These are phyloP conservation scores for Drosophila malerkotliana DNA, from an alignment of 1,140 invertebrate genomes.

Conservation along the genomic window DNA sequence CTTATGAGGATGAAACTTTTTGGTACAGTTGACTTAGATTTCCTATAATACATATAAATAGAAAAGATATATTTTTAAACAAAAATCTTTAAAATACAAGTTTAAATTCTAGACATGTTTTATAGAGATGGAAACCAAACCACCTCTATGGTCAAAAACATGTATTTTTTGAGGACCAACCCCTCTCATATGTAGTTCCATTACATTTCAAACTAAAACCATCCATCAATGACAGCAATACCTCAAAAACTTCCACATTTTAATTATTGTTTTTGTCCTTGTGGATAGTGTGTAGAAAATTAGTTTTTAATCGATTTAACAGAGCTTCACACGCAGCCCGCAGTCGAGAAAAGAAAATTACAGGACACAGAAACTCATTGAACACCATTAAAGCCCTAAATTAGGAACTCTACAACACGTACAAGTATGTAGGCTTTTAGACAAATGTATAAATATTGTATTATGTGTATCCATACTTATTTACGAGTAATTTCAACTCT, in stretches of 20 bases:
- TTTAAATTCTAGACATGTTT: background rate
- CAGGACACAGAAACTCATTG: constrained; percentile 41
- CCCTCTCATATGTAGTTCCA: too few species aligned
- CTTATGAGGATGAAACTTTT: background rate
- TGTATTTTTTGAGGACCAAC: background rate
- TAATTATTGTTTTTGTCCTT: constrained; percentile 39
- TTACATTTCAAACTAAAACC: constrained; percentile 3
- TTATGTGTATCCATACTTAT: constrained; percentile 31
- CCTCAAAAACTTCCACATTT: constrained; percentile 27
- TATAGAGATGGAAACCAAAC: background rate
- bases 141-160: too few species aligned
- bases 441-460: constrained; percentile 4
- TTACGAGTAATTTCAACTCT: constrained; percentile 71
- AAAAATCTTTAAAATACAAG: background rate
- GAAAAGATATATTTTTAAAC: background rate
- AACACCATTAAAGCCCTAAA: constrained; percentile 34
- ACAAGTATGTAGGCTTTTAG: background rate
- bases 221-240: constrained; percentile 30
- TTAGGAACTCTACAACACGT: constrained; percentile 6
- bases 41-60: too few species aligned
- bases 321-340: constrained; percentile 53
- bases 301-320: constrained; percentile 83
- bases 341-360: constrained; percentile 46
- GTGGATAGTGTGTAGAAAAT: constrained; percentile 58
- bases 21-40: background rate